Conservation (phyloP, 2,888 invertebrate species). For the Acanthosepion esculentum region DNA sequence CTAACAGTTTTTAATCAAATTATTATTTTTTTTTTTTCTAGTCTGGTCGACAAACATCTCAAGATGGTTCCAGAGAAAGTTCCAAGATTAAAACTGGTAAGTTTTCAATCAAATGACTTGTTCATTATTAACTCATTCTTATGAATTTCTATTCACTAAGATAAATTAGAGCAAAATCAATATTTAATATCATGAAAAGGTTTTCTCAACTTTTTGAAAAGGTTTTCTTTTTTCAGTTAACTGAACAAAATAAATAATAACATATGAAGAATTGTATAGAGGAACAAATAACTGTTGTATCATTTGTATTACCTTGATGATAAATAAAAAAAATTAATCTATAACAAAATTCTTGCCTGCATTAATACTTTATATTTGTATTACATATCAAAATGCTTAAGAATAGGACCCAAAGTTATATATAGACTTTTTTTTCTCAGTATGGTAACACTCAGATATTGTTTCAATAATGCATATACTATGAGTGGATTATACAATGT, state of each 20-base stretch:
- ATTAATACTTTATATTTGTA: background rate
- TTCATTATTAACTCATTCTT: background rate
- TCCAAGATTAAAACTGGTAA: slow-evolving; percentile 39
- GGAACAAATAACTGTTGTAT: too few relatives aligned
- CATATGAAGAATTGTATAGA: too few relatives aligned
- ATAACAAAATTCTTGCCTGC: background rate
- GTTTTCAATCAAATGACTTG: background rate
- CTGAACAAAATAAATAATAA: too few relatives aligned
- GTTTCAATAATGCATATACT: too few relatives aligned
- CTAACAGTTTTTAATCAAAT: background rate
- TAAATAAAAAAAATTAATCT: background rate
- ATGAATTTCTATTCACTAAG: background rate
- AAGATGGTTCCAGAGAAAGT: slow-evolving; percentile 15
- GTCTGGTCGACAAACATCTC: slow-evolving; percentile 42
- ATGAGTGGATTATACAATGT: too few relatives aligned
- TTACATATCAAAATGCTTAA: background rate
- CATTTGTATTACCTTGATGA: too few relatives aligned
- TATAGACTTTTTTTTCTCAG: too few relatives aligned
- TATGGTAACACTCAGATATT: too few relatives aligned
- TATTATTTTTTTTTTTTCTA: background rate
- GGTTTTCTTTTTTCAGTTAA: too few relatives aligned
- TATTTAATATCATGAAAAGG: background rate
- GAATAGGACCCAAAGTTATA: background rate
- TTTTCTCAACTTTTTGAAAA: background rate
- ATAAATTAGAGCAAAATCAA: background rate